Evolutionary conservation across 2,797 vertebrate species (phyloP).

Genomic region (Sebastes miniatus): DNA sequence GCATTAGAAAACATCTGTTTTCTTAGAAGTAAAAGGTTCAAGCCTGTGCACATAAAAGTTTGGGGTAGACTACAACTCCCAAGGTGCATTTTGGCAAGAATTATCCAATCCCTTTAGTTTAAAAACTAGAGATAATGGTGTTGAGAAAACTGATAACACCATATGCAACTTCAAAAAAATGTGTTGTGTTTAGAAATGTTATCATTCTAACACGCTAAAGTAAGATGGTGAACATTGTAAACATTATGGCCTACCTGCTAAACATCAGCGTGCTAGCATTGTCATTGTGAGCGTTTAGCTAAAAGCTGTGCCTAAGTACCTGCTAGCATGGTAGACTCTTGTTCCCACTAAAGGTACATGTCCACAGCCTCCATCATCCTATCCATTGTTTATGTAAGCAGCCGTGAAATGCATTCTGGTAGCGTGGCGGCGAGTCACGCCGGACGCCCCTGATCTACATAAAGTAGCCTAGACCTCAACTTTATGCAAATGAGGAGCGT

Average conservation of each 20-base stretch:
- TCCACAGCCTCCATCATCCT: no score
- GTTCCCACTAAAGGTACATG: no score
- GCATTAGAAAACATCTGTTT: not conserved
- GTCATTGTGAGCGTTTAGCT: not conserved
- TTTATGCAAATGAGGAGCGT: no score
- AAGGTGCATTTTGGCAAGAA: not conserved
- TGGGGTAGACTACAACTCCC: not conserved
- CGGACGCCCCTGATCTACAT: no score
- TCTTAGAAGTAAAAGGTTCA: not conserved
- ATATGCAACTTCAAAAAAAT: no score
- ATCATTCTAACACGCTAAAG: not conserved
- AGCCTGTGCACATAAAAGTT: not conserved
- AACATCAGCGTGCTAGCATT: not conserved
- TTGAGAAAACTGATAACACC: not conserved
- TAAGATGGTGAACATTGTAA: not conserved
- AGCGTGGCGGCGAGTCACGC: no score
- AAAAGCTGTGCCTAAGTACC: not conserved
- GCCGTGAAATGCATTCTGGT: no score
- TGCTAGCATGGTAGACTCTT: not conserved
- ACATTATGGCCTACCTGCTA: not conserved
- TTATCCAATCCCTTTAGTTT: not conserved
- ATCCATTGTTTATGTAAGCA: no score
- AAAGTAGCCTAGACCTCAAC: no score
- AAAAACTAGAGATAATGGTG: not conserved
- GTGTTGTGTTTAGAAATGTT: not conserved